Base-by-base conservation (phyloP, 2,888 invertebrate genomes). In the Polyommatus iphigenia region DNA sequence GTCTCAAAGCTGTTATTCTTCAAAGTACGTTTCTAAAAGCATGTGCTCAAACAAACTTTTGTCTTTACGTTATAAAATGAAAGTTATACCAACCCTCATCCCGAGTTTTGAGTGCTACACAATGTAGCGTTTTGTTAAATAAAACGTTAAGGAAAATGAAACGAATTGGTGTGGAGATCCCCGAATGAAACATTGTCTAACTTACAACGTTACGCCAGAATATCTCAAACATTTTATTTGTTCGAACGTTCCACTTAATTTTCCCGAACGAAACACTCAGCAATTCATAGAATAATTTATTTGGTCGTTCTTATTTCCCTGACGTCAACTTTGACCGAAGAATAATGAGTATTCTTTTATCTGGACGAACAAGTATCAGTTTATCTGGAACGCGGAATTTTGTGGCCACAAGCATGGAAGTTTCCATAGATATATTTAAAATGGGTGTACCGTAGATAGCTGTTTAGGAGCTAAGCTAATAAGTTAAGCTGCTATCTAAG, bases 281-380 rank as follows among this genome's bases (percentile, higher is more conserved):
- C 20, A 73, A 46, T 73, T 73, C 73, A 20, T 46, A 20, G 73
- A 73, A 73, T 73, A 73, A 73, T 73, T 73, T 73, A 73, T 73
- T 46, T 73, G 41, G 73, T 41, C 46, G 73, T 73, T 73, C 73
- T 10, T 73, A 73, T 73, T 73, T 73, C 36, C 72, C 29, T 67
- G 67, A 54, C 75, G 54, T 75, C 54, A 75, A 75, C 75, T 75
- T 75, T 50, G 75, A 50, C 75, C 75, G 50, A 54, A 75, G 54
- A 75, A 75, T 54, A 54, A 75, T 32, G 75, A 75, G 75, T 50
- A 54, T 75, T 75, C 75, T 75, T 75, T 75, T 75, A 50, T 75
- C 75, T 46, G 75, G 20, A 54, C 75, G 50, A 75, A 75, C 50
- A n/a, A 75, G 50, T 50, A 75, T 54, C 54, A 50, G 75, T 29